Percentiles rank a stretch among this genome's conserved stretches.
phyloP scores from a whole-genome alignment of 2,113 vertebrate species.

The Cairina moschata region DNA sequence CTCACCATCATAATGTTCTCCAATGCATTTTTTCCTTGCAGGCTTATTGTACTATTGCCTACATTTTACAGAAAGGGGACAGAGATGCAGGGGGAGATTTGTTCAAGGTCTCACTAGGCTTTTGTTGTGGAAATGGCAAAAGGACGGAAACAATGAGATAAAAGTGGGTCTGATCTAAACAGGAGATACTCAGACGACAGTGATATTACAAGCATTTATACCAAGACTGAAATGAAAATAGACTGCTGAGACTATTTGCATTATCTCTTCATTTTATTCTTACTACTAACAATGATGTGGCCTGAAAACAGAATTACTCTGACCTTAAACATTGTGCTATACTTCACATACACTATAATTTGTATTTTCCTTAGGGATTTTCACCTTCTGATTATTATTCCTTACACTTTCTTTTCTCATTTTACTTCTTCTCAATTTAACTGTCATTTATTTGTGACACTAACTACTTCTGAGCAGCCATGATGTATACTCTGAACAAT shows the following conservation, averaged over 20 bases:
- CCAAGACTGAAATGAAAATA: background rate
- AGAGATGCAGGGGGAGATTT: background rate
- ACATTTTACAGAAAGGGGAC: background rate
- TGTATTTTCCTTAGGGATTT: slow-evolving; percentile 25
- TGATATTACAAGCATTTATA: background rate
- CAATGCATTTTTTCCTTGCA: background rate
- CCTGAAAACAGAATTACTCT: slow-evolving; percentile 11
- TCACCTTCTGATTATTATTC: slow-evolving; percentile 8
- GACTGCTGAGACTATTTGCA: background rate
- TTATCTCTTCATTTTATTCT: background rate
- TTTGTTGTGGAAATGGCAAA: background rate
- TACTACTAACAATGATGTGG: background rate
- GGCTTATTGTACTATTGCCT: background rate
- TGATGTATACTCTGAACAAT: background rate
- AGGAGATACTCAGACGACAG: background rate
- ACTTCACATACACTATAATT: background rate
- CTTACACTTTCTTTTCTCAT: background rate
- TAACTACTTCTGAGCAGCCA: background rate
- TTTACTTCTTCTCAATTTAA: background rate
- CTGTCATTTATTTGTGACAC: background rate
- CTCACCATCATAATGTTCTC: background rate
- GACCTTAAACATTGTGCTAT: background rate
- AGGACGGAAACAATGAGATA: background rate
- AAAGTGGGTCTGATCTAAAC: background rate
- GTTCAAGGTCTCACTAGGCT: background rate